phyloP scores from a whole-genome alignment of 2,888 invertebrate genomes.

The Tetranychus piercei region DNA sequence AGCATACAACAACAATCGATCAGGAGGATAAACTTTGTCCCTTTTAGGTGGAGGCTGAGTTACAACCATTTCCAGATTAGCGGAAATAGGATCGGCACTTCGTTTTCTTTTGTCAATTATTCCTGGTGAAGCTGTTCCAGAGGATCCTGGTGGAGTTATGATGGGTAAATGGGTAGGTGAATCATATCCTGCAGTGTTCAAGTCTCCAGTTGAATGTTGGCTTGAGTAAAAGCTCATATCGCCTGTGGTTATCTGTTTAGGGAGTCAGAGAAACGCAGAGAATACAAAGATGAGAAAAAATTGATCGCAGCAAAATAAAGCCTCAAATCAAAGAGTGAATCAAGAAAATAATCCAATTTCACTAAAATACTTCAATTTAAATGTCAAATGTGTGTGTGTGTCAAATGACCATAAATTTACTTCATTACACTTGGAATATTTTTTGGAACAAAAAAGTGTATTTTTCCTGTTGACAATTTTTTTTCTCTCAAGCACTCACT shows the following conservation, averaged over 20 bases:
- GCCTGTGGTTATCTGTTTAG: constrained; percentile 19
- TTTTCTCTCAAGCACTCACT: too few relatives aligned
- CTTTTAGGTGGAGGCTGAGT: constrained; percentile 13
- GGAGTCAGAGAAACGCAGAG: not conserved
- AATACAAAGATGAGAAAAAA: not conserved
- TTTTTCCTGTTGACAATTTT: too few relatives aligned
- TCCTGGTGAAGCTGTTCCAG: constrained; percentile 1
- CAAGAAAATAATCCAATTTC: not conserved
- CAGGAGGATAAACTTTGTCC: constrained; percentile 16
- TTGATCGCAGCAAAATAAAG: not conserved
- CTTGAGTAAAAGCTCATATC: constrained; percentile 21
- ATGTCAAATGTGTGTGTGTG: too few relatives aligned
- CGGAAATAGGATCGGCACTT: not conserved
- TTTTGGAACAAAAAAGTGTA: not conserved
- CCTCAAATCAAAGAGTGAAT: not conserved
- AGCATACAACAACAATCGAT: constrained; percentile 69
- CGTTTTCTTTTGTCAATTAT: constrained; percentile 8
- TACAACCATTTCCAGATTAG: not conserved
- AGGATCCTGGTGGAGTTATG: constrained; percentile 7
- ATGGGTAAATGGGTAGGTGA: constrained; percentile 9
- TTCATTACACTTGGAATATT: constrained; percentile 1
- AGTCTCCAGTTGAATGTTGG: constrained; percentile 17
- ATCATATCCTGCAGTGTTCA: constrained; percentile 16
- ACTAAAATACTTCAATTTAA: too few relatives aligned
- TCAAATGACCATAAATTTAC: too few relatives aligned